phyloP scores from a whole-genome alignment of 2,797 vertebrate genomes.

The Trematomus bernacchii region DNA sequence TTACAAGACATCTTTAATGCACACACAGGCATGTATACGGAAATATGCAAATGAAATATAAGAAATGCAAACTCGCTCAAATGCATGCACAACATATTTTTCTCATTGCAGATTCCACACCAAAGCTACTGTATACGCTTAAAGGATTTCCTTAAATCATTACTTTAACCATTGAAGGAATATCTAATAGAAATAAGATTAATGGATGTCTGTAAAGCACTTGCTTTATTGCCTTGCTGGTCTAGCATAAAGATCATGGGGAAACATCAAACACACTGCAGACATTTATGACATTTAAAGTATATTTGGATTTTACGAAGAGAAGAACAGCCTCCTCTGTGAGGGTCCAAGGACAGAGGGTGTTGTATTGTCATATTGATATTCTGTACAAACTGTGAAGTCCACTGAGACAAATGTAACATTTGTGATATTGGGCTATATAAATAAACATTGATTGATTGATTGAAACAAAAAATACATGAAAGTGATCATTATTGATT shows the following conservation, averaged over 20 bases:
- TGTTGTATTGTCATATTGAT: too few species aligned
- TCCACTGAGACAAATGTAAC: too few species aligned
- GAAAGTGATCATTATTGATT: slow-evolving; percentile 3
- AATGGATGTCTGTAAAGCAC: slow-evolving; percentile 15
- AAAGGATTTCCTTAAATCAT: background rate
- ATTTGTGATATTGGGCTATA: too few species aligned
- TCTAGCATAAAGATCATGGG: slow-evolving; percentile 31
- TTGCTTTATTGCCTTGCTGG: slow-evolving; percentile 33
- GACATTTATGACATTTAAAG: slow-evolving; percentile 50
- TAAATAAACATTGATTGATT: too few species aligned
- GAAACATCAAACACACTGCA: slow-evolving; percentile 39
- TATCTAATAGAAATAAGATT: slow-evolving; percentile 19
- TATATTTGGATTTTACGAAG: slow-evolving; percentile 29
- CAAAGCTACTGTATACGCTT: background rate
- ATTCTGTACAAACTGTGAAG: too few species aligned
- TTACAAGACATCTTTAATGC: slow-evolving; percentile 11
- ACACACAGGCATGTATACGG: background rate
- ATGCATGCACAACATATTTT: background rate
- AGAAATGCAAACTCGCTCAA: background rate
- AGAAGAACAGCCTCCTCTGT: slow-evolving; percentile 49
- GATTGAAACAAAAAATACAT: slow-evolving; percentile 3
- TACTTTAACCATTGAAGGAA: background rate
- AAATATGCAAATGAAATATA: slow-evolving; percentile 21
- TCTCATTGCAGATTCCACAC: background rate
- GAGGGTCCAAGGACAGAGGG: too few species aligned